Conservation (phyloP, 2,888 invertebrate species). For the Seira musarum region DNA sequence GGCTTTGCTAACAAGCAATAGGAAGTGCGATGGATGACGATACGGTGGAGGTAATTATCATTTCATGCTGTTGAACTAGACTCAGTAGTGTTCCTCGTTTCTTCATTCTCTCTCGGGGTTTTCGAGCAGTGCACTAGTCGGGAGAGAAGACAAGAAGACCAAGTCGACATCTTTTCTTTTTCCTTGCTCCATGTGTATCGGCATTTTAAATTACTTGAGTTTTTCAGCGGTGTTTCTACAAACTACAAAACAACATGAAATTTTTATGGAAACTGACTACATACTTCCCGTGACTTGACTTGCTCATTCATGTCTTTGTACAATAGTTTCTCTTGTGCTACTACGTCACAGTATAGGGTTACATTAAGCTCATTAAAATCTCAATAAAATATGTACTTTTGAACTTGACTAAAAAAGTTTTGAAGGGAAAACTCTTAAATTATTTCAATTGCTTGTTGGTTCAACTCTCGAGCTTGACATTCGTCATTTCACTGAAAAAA, state of each 20-base stretch:
- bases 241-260: background rate
- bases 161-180: background rate
- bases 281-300: too few relatives aligned
- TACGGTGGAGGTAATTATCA: too few relatives aligned
- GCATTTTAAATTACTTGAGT: conserved; percentile 4
- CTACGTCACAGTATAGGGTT: background rate
- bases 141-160: too few relatives aligned
- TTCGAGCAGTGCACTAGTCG: too few relatives aligned
- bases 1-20: too few relatives aligned
- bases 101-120: too few relatives aligned
- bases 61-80: too few relatives aligned
- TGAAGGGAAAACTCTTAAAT: background rate
- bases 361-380: background rate
- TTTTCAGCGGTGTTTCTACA: too few relatives aligned
- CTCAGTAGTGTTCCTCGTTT: too few relatives aligned
- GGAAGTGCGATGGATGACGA: too few relatives aligned
- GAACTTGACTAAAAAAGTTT: conserved; percentile 2
- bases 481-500: background rate
- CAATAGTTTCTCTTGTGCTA: background rate
- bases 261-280: background rate
- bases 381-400: conserved; percentile 10
- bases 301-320: background rate
- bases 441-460: background rate
- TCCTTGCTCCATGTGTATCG: background rate
- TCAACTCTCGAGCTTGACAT: background rate